Percentiles rank a stretch among this genome's conserved stretches.
Conservation (phyloP, 2,888 invertebrate genomes). For the Charanyca ferruginea region DNA sequence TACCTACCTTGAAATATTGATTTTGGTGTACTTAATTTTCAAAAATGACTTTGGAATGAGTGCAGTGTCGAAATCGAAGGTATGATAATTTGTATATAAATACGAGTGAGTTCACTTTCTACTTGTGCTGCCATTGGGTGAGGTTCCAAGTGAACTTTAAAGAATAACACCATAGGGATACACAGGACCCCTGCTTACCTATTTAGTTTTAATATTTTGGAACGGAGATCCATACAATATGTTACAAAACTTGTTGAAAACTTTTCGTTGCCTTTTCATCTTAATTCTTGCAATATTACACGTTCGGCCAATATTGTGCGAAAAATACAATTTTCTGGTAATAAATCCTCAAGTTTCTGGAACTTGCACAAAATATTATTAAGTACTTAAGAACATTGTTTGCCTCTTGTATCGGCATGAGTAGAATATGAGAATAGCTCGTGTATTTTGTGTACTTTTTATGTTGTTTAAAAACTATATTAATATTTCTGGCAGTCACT, state of each 20-base stretch:
- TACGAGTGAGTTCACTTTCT: no score
- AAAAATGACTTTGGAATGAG: no score
- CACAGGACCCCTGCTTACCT: no score
- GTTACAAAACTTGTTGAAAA: not conserved
- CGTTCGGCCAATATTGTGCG: slow-evolving; percentile 5
- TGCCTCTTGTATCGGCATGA: not conserved
- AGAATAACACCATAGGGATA: no score
- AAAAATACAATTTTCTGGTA: slow-evolving; percentile 6
- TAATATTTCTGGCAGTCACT: no score
- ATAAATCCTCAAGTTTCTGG: slow-evolving; percentile 8
- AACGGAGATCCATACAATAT: slow-evolving; percentile 1
- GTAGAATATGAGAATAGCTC: not conserved
- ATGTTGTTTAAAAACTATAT: not conserved
- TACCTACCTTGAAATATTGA: not conserved
- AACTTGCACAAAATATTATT: not conserved
- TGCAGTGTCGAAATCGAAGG: no score
- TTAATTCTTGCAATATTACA: not conserved
- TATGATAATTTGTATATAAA: no score
- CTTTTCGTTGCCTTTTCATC: not conserved
- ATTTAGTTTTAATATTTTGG: not conserved
- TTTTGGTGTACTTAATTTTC: no score
- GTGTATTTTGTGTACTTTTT: not conserved
- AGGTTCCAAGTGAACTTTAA: no score
- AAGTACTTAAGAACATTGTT: not conserved
- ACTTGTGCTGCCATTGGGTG: no score